These are phyloP conservation scores for Coluber constrictor DNA, from an alignment of 2,797 vertebrate genomes.

Conservation along the genomic window DNA sequence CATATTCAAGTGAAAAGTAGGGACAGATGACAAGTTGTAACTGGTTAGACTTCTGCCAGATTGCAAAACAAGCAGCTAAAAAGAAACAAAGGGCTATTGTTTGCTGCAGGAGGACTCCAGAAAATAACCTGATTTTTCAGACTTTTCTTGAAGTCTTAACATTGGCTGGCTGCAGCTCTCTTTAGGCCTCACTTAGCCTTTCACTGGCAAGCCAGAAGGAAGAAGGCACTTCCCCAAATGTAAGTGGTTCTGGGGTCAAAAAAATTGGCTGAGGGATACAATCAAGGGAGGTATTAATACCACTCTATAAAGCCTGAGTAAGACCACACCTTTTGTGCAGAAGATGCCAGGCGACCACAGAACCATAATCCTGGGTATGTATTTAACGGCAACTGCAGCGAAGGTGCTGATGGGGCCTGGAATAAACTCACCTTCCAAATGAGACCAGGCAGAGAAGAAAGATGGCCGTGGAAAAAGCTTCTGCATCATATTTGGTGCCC, in stretches of 20 bases:
- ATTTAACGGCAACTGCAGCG: not conserved
- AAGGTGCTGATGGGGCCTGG: fast-evolving
- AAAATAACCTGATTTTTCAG: not conserved
- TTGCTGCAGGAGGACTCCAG: not conserved
- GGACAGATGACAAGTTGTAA: not conserved
- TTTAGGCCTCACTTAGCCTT: not conserved
- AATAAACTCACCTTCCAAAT: constrained; percentile 74
- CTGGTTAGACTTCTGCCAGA: not conserved
- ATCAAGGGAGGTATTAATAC: too few relatives aligned
- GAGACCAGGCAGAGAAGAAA: constrained; percentile 72
- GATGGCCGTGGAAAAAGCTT: constrained; percentile 65
- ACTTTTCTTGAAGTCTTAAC: not conserved
- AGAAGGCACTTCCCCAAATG: not conserved
- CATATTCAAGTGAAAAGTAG: not conserved
- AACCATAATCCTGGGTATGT: not conserved
- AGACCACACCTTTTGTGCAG: too few relatives aligned
- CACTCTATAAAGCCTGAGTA: too few relatives aligned
- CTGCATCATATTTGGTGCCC: constrained; percentile 58
- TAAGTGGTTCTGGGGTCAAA: not conserved
- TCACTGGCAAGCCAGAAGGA: not conserved
- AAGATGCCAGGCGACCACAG: not conserved
- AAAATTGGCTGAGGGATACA: not conserved
- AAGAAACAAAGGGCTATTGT: not conserved
- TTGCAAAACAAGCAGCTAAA: not conserved
- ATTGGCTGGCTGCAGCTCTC: fast-evolving